A percentile compares a stretch with the other conserved stretches of the same genome.
Evolutionary conservation across 30 jellyfish, hydroid and myxozoan genomes (phyloP).

Genomic region (Aurelia aurita): DNA sequence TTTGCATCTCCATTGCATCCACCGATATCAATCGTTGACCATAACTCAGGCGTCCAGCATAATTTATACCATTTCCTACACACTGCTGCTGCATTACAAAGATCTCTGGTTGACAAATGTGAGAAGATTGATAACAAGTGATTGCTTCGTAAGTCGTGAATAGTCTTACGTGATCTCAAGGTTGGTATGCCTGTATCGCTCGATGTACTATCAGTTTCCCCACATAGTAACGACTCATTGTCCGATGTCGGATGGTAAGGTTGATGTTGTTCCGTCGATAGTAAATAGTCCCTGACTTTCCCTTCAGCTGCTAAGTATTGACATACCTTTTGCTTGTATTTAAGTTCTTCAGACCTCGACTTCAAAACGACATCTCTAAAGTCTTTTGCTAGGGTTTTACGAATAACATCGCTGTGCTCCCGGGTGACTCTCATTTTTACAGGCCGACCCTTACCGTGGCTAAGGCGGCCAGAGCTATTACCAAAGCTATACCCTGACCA

Average conservation of each 20-base stretch:
- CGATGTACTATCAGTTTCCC: constrained; percentile 43
- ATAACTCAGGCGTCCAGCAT: constrained; percentile 75
- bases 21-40: constrained; percentile 66
- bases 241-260: constrained; percentile 54
- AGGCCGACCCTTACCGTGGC: constrained; percentile 2
- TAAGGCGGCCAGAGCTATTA: constrained; percentile 19
- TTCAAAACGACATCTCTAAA: constrained; percentile 50
- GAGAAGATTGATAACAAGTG: constrained; percentile 55
- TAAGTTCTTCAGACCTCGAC: constrained; percentile 63
- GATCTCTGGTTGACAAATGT: constrained; percentile 63
- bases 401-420: constrained; percentile 50
- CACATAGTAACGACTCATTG: constrained; percentile 36
- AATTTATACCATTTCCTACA: constrained; percentile 78
- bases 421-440: neutral
- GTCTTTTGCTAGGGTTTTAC: constrained; percentile 72
- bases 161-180: constrained; percentile 14
- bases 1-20: constrained; percentile 57
- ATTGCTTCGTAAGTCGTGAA: constrained; percentile 45
- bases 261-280: constrained; percentile 53
- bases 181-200: constrained; percentile 24
- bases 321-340: constrained; percentile 60
- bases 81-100: constrained; percentile 66
- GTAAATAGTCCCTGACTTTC: constrained; percentile 60
- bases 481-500: constrained; percentile 69
- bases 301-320: constrained; percentile 68